Evolutionary conservation across 2,888 invertebrate species (phyloP).

Genomic region (Nasonovia ribisnigri): DNA sequence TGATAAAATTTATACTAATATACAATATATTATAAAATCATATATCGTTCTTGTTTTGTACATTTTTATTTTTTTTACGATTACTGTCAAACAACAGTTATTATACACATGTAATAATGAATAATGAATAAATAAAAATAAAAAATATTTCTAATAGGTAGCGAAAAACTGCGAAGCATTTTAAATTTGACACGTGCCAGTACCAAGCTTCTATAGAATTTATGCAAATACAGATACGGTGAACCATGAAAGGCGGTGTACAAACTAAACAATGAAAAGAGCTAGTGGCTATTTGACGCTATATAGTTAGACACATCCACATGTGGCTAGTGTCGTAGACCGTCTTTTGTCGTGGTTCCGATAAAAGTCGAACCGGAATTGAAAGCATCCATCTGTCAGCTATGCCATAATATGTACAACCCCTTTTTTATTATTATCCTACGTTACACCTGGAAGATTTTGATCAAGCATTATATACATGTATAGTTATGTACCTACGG

Average conservation of each 20-base stretch:
- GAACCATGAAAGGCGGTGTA: slow-evolving; percentile 52
- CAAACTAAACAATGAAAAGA: slow-evolving; percentile 52
- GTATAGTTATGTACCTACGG: not conserved
- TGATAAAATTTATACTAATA: not conserved
- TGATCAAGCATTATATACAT: slow-evolving; percentile 38
- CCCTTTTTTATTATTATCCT: slow-evolving; percentile 55
- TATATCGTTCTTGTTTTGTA: not conserved
- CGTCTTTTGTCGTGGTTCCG: slow-evolving; percentile 49
- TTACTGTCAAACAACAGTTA: not conserved
- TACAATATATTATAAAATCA: not conserved
- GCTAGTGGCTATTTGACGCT: slow-evolving; percentile 50
- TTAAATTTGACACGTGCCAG: slow-evolving; percentile 57
- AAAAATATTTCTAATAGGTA: not conserved
- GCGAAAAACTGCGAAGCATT: not conserved
- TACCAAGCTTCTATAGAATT: not conserved
- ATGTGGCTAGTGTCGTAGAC: slow-evolving; percentile 44
- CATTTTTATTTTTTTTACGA: not conserved
- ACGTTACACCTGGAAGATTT: slow-evolving; percentile 63
- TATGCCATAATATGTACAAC: slow-evolving; percentile 23
- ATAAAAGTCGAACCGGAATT: slow-evolving; percentile 64
- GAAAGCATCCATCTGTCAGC: slow-evolving; percentile 60
- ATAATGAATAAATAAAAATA: not conserved
- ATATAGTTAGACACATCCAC: slow-evolving; percentile 37
- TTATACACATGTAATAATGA: not conserved
- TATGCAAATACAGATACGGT: slow-evolving; percentile 41